These are phyloP conservation scores for Thaleichthys pacificus DNA, from an alignment of 2,797 vertebrate species.

Conservation along the genomic window DNA sequence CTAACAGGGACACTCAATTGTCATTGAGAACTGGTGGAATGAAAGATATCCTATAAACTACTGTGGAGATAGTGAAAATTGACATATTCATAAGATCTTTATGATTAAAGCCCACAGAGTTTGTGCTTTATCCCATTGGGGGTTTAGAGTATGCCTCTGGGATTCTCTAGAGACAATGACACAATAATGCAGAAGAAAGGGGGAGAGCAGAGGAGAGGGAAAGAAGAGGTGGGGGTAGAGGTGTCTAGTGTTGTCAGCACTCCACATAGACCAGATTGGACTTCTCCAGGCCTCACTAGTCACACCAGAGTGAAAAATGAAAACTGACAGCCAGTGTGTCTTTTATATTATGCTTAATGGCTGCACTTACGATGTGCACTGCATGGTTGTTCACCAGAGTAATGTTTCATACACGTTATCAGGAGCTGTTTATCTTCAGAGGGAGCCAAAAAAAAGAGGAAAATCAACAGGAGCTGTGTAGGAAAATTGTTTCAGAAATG, in stretches of 20 bases:
- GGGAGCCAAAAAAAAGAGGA: constrained; percentile 17
- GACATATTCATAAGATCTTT: constrained; percentile 66
- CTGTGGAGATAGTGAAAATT: constrained; percentile 54
- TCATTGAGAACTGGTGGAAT: constrained; percentile 51
- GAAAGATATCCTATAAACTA: constrained; percentile 61
- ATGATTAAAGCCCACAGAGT: constrained; percentile 67
- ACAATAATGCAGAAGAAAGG: constrained; percentile 36
- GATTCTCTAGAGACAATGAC: constrained; percentile 56
- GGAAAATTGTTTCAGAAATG: constrained; percentile 53
- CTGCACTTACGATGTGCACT: constrained; percentile 60
- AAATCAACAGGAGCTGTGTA: constrained; percentile 6
- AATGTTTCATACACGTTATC: constrained; percentile 67
- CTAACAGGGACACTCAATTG: constrained; percentile 73
- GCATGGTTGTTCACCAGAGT: constrained; percentile 65
- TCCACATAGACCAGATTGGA: constrained; percentile 40
- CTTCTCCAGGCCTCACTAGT: constrained; percentile 48
- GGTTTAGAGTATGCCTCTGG: constrained; percentile 35
- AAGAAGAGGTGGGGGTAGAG: constrained; percentile 9
- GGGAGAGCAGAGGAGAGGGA: constrained; percentile 12
- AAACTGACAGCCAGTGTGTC: constrained; percentile 70
- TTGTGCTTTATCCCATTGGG: constrained; percentile 58
- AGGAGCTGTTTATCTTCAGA: constrained; percentile 60
- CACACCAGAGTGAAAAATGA: constrained; percentile 65
- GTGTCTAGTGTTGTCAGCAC: constrained; percentile 29
- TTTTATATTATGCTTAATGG: constrained; percentile 75